A percentile compares a stretch with the other conserved stretches of the same genome.
Conservation (phyloP, 1,140 invertebrate genomes). For the Notospermus geniculatus region DNA sequence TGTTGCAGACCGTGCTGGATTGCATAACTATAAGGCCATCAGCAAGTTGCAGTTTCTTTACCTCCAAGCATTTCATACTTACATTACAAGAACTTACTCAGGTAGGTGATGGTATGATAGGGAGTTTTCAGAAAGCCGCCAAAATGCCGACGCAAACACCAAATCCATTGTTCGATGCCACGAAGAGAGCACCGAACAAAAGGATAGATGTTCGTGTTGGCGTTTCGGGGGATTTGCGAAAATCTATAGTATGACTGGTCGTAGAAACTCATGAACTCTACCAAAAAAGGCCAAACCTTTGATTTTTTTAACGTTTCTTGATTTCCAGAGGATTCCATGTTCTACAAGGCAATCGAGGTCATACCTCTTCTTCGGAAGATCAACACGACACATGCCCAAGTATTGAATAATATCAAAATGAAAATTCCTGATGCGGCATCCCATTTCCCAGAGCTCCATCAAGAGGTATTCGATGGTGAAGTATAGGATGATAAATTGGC, state of each 20-base stretch:
- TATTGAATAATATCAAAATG: slow-evolving; percentile 48
- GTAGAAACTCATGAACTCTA: too few relatives aligned
- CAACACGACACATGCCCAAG: slow-evolving; percentile 40
- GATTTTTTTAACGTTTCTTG: background rate
- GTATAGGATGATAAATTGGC: background rate
- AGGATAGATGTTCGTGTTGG: too few relatives aligned
- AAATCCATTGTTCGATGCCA: too few relatives aligned
- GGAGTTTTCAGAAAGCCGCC: too few relatives aligned
- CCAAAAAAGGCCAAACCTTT: background rate
- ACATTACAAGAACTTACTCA: too few relatives aligned
- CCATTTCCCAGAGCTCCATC: slow-evolving; percentile 41
- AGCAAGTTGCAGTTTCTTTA: slow-evolving; percentile 41
- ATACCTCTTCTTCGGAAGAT: slow-evolving; percentile 38
- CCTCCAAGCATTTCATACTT: slow-evolving; percentile 31
- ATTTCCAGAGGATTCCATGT: slow-evolving; percentile 21
- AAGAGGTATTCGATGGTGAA: slow-evolving; percentile 41
- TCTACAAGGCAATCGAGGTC: slow-evolving; percentile 30
- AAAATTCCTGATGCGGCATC: slow-evolving; percentile 28
- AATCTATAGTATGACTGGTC: too few relatives aligned
- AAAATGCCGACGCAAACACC: too few relatives aligned
- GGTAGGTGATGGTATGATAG: too few relatives aligned
- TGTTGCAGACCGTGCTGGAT: slow-evolving; percentile 36
- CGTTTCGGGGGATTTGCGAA: too few relatives aligned
- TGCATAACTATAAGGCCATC: slow-evolving; percentile 36
- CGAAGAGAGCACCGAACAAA: too few relatives aligned